Evolutionary conservation across 2,888 invertebrate species (phyloP), one percentile per base, ranked within the genome.

Genomic region (Machimus rusticus): DNA sequence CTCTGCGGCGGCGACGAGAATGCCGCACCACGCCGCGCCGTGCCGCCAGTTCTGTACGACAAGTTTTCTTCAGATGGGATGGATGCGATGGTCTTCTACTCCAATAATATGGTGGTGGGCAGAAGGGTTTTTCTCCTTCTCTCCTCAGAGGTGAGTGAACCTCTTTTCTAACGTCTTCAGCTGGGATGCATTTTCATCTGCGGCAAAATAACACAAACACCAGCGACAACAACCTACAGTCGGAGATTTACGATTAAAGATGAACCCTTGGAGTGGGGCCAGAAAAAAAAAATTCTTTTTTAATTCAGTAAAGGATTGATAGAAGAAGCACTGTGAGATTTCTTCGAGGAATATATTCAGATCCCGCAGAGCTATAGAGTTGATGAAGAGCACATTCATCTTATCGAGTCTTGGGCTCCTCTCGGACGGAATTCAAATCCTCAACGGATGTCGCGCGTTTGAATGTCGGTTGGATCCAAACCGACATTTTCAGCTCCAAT

Each of bases 1-100:
- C 39, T 66, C 46, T 37, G 19, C 39, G 57, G 57, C 19, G 66
- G 37, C n/a, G 12, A 23, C 28, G 34, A 34, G 57, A 31, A 55
- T 55, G 55, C 28, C 82, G 82, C 16, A n/a, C 16, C 37, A 23
- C 5, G 37, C 46, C 57, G 57, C 57, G 82, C 82, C 57, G 66
- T n/a, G n/a, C n/a, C n/a, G n/a, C n/a, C n/a, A n/a, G 66, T 82
- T 82, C 57, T 66, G 82, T 66, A 82, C 82, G 82, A 82, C 82
- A 82, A 82, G 82, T 82, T 82, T 82, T 57, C 82, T 82, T 66
- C 34, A 23, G 82, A 82, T 82, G 82, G 57, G 57, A 82, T 82
- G 57, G 5, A 51, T n/a, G 31, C 51, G 51, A 1, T 19, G 51
- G 51, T 51, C 46, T 51, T 16, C 82, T 57, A 55, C 55, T 28